Evolutionary conservation across 2,113 vertebrate species (phyloP).

Genomic region (Psittacula cyanocephala): DNA sequence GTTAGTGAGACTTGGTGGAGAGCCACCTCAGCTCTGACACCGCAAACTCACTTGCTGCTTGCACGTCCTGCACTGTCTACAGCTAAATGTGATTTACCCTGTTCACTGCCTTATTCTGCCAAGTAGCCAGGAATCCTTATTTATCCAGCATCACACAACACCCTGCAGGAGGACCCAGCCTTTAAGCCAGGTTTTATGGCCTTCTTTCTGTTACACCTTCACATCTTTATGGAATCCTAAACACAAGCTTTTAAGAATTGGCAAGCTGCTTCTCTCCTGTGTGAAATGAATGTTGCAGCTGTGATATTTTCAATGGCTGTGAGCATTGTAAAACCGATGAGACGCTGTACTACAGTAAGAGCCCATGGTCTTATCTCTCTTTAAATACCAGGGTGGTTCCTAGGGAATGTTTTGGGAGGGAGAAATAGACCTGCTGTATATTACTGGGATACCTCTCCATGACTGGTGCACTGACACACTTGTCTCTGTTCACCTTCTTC

Average conservation of each 20-base stretch:
- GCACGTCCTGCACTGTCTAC: background rate
- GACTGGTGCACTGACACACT: background rate
- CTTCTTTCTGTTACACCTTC: background rate
- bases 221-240: background rate
- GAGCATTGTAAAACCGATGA: background rate
- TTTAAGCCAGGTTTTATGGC: background rate
- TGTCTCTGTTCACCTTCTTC: background rate
- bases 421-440: background rate
- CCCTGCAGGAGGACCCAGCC: background rate
- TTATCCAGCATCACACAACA: fast-evolving
- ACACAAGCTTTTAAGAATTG: background rate
- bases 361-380: background rate
- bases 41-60: background rate
- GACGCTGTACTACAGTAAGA: background rate
- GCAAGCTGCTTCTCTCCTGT: background rate
- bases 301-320: background rate
- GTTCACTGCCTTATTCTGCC: background rate
- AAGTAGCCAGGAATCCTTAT: background rate
- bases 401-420: background rate
- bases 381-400: background rate
- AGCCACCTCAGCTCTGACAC: background rate
- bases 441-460: background rate
- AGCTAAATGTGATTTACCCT: background rate
- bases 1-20: background rate
- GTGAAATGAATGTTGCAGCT: background rate